Base-by-base conservation (phyloP, 2,888 invertebrate species). In the Apantesis nais region DNA sequence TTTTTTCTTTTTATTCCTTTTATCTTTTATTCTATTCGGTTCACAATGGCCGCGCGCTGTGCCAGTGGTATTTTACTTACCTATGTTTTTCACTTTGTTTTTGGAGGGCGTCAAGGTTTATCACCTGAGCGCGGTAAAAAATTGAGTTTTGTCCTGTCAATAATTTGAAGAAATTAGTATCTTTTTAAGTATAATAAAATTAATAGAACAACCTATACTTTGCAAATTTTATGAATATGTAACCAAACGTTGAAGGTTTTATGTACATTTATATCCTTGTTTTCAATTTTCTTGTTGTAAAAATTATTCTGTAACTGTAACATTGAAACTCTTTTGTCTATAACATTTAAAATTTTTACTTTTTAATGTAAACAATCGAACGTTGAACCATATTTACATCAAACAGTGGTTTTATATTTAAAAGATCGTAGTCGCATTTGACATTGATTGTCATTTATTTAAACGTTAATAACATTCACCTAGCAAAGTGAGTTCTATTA, bases 11-110 rank as follows among this genome's bases (percentile, higher is more conserved):
- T 78, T 84, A 84, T 86, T 85, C 85, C 88, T 90, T 90, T 90
- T 87, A 86, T 89, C 89, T 92, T 91, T 90, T 89, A 88, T 92
- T 89, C 89, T 86, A 84, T 88, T 83, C 84, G 79, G 79, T 77
- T 80, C 86, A 93, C 93, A 94, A 94, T 93, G 93, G 93, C 92
- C 85, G 90, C 88, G 86, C 88, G 88, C 89, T 88, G 90, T 85
- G 91, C 87, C 87, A 85, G 88, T 87, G 90, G 91, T 89, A 88
- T 91, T 93, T 93, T 92, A 92, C 87, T 92, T 92, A 93, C 91
- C 90, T 88, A 89, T 88, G 87, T 91, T 88, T 88, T 87, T 86
- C 86, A 88, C 86, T 89, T 89, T 90, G 88, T 89, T 90, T 88
- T 87, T 85, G 81, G 83, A 83, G 83, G 83, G 81, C 81, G 81